Evolutionary conservation across 2,888 invertebrate species (phyloP), one percentile per base, ranked within the genome.

Genomic region (Rotaria magnacalcarata): DNA sequence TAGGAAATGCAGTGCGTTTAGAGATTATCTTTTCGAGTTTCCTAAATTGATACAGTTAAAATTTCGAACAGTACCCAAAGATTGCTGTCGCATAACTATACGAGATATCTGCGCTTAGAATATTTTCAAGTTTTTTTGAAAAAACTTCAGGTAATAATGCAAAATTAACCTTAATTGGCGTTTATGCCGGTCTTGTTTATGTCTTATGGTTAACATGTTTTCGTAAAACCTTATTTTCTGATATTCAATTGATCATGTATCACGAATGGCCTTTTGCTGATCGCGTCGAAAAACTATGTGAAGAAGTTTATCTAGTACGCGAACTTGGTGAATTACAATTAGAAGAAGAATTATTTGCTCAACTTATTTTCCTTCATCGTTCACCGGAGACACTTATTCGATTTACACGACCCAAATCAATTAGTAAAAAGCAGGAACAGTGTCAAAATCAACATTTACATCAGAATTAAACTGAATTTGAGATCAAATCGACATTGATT

Each of bases 261-360:
- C 92, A 92, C 87, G 93, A 93, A 88, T 91, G 93, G 89, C 93
- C 93, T 14, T 91, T 92, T 88, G 93, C 93, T 2, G 93, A 93
- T 89, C 89, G 92, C 86, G 90, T 93, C 74, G 89, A 93, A 85
- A 92, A 92, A 88, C 90, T 93, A 80, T 93, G 93, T 89, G 89
- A 92, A 85, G 92, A 93, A 89, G 92, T 93, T 87, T 93, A 93
- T 90, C 89, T 93, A 89, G 98, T 98, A 10, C 94, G 99, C 84
- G 98, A 99, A 92, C 96, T 96, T 74, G 93, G 95, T 84, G 97
- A 99, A 90, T 94, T 96, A 88, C 93, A 94, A 16, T 93, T 99
- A 80, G 99, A 99, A 92, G 98, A 99, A 92, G 97, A 98, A 91
- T 93, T 99, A 67, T 98, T 97, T 92, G 96, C 98, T 86, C 98